Percentiles rank a stretch among this genome's conserved stretches.
These are phyloP conservation scores for Rhynchotus rufescens DNA, from an alignment of 2,797 vertebrate species.

Conservation along the genomic window DNA sequence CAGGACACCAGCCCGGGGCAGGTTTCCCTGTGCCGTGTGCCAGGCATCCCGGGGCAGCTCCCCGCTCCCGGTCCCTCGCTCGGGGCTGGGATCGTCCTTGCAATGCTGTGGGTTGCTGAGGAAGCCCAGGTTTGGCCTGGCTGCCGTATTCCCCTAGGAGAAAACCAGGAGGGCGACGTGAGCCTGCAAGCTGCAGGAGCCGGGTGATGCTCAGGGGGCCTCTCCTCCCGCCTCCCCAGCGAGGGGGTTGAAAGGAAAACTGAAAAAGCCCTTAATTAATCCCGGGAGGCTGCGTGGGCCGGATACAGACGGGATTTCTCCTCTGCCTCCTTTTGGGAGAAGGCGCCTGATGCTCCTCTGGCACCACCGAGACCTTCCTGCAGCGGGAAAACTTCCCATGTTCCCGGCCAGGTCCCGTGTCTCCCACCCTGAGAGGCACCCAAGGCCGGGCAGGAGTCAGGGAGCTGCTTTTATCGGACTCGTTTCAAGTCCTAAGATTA, in stretches of 20 bases:
- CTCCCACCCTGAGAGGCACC: constrained; percentile 45
- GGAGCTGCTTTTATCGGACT: constrained; percentile 66
- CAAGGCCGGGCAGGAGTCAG: constrained; percentile 59
- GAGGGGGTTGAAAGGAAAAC: constrained; percentile 66
- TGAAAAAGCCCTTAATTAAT: constrained; percentile 69
- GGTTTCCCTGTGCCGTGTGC: no score
- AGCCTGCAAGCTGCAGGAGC: constrained; percentile 50
- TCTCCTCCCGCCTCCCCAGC: constrained; percentile 41
- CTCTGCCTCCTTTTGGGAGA: background rate
- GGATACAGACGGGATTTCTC: constrained; percentile 47
- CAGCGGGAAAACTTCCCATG: background rate
- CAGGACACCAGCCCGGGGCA: no score
- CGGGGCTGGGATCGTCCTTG: background rate
- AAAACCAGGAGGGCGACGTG: constrained; percentile 21
- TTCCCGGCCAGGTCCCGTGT: constrained; percentile 65
- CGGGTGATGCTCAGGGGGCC: constrained; percentile 52
- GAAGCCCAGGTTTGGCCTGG: constrained; percentile 49
- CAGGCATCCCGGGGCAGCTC: no score
- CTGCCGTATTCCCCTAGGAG: constrained; percentile 51
- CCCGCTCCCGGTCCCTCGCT: background rate
- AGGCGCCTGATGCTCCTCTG: background rate
- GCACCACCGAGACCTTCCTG: no score
- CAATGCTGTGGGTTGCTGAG: background rate
- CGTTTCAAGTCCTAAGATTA: constrained; percentile 66
- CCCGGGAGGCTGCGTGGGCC: constrained; percentile 37